Percentiles rank a stretch among this genome's conserved stretches.
Evolutionary conservation across 2,888 invertebrate species (phyloP).

Genomic region (Neoitamus cyanurus): DNA sequence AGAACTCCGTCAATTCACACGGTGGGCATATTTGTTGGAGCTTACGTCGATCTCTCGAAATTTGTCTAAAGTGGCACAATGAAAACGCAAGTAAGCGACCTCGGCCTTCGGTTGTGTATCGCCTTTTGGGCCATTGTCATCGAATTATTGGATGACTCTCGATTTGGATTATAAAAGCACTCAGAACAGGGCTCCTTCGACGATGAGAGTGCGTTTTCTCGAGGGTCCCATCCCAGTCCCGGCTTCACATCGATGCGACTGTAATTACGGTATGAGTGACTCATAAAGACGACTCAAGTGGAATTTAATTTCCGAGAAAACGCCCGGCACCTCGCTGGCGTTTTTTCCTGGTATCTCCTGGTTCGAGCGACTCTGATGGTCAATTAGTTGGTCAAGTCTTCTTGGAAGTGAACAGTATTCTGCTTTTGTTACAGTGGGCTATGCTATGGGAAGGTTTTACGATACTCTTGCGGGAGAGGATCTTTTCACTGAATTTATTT

Average conservation of each 20-base stretch:
- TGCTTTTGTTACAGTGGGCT: background rate
- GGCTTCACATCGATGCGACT: background rate
- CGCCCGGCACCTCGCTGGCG: background rate
- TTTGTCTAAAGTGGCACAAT: background rate
- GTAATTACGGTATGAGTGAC: conserved; percentile 8
- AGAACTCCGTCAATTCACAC: background rate
- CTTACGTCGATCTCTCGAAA: background rate
- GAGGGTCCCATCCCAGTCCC: background rate
- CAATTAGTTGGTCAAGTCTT: background rate
- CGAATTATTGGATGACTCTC: conserved; percentile 23
- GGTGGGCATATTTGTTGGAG: background rate
- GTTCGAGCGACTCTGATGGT: background rate
- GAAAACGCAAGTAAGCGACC: background rate
- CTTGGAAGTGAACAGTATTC: background rate
- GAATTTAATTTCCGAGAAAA: conserved; percentile 19
- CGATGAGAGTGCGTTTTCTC: background rate
- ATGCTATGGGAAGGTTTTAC: background rate
- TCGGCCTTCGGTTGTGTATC: background rate
- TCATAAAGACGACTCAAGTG: conserved; percentile 9
- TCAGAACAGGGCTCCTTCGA: background rate
- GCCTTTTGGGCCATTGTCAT: background rate
- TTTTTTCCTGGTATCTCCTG: background rate
- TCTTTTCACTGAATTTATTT: background rate
- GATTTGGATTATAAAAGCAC: conserved; percentile 8
- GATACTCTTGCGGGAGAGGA: background rate